Base-by-base conservation (phyloP, 1,140 invertebrate genomes). In the Leptinotarsa texana region DNA sequence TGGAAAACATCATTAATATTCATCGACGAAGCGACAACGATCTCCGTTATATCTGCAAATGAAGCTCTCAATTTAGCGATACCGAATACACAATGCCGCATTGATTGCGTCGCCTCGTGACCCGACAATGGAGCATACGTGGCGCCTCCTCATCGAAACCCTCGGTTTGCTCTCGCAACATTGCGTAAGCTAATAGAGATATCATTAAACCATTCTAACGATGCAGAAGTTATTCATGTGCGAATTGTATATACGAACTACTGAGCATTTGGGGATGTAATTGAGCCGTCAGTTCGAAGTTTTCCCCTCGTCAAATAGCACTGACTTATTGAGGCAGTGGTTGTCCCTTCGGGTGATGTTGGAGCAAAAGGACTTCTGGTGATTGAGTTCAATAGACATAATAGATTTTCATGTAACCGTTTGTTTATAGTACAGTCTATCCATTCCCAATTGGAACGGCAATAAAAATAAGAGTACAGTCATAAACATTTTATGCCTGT, bases 121-220 rank as follows among this genome's bases (percentile, higher is more conserved):
- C 51, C n/a, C 51, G 13, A 57, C 51, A 57, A 57, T 57, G n/a
- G 17, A 57, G n/a, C 15, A 57, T 57, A 17, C 51, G 51, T 3
- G 51, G 63, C 24, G 63, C 24, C 63, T n/a, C 61, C 21, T 65
- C 63, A 65, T 65, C 63, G 24, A 65, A 27, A 18, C 63, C 63
- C 63, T 65, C 24, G 17, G 21, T 21, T 21, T 18, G 24, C 63
- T 24, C 63, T 65, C 63, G 21, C 63, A 57, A 57, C 51, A 18
- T 57, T 57, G 51, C 24, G n/a, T 69, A 69, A 49, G 22, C 57
- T 22, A 63, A 72, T 63, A 61, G n/a, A 73, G 62, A 73, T 27
- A 62, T 65, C 61, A 73, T 73, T 65, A 73, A 65, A 73, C 72
- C 61, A 13, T 51, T 13, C 72, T 73, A 65, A 73, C 49, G 72